A percentile compares a stretch with the other conserved stretches of the same genome.
Conservation (phyloP, 2,888 invertebrate genomes). For the Ormia ochracea region DNA sequence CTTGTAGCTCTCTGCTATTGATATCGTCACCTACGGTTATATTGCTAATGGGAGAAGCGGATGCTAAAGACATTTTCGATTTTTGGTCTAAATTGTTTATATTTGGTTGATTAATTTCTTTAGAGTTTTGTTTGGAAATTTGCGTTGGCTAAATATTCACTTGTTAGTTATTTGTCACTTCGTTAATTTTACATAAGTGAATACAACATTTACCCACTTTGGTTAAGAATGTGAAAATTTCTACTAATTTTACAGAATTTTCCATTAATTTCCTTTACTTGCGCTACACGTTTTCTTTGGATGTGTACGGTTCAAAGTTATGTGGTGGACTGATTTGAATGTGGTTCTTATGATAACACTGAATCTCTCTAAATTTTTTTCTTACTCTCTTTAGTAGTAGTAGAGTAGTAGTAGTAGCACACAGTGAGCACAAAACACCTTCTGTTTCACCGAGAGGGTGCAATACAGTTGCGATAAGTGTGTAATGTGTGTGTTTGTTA, state of each 20-base stretch:
- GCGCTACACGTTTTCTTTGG: constrained; percentile 57
- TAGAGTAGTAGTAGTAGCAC: constrained; percentile 55
- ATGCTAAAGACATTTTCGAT: constrained; percentile 74
- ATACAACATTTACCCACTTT: not conserved
- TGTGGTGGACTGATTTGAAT: constrained; percentile 71
- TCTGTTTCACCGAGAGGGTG: constrained; percentile 39
- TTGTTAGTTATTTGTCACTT: constrained; percentile 48
- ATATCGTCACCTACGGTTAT: constrained; percentile 77
- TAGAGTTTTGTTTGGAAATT: constrained; percentile 46
- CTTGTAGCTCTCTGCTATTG: constrained; percentile 75
- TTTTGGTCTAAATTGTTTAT: constrained; percentile 39
- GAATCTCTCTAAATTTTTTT: constrained; percentile 68
- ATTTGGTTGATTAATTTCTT: constrained; percentile 14
- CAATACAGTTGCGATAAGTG: not conserved
- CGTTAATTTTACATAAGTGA: constrained; percentile 34
- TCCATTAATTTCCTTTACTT: constrained; percentile 23
- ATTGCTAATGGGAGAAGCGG: constrained; percentile 77
- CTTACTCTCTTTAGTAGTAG: constrained; percentile 61
- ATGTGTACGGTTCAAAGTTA: constrained; percentile 71
- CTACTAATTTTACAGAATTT: constrained; percentile 20
- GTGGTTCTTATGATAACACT: constrained; percentile 68
- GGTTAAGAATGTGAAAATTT: not conserved
- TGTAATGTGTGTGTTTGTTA: constrained; percentile 6
- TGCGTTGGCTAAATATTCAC: not conserved
- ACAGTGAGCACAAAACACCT: constrained; percentile 45